A percentile compares a stretch with the other conserved stretches of the same genome.
Conservation (phyloP, 2,888 invertebrate genomes). For the Drosophila merina region DNA sequence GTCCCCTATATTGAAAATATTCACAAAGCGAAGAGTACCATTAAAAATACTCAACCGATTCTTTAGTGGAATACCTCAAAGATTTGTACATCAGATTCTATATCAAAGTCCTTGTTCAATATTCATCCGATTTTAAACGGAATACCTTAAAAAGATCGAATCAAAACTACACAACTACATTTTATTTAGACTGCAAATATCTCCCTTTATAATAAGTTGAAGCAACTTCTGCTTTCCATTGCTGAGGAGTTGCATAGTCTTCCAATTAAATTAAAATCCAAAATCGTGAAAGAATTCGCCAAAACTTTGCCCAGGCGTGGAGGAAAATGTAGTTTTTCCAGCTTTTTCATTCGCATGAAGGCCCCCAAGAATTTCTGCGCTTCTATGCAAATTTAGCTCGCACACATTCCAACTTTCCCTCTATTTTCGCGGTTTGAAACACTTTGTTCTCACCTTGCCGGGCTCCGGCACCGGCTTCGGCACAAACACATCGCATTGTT, state of each 20-base stretch:
- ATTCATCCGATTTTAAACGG: too few relatives aligned
- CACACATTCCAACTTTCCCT: slow-evolving; percentile 30
- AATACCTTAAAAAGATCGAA: too few relatives aligned
- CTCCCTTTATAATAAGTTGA: too few relatives aligned
- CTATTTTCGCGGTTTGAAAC: slow-evolving; percentile 60
- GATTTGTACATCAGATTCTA: too few relatives aligned
- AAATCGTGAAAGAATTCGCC: slow-evolving; percentile 1
- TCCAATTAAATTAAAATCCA: not conserved
- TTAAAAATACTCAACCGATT: too few relatives aligned
- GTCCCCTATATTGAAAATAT: too few relatives aligned
- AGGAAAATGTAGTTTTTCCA: not conserved
- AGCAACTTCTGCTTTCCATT: too few relatives aligned
- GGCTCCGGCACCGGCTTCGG: slow-evolving; percentile 42
- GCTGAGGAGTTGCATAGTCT: not conserved
- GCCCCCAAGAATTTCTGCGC: not conserved
- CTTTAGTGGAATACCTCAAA: too few relatives aligned
- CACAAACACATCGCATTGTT: slow-evolving; percentile 48
- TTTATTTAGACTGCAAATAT: too few relatives aligned
- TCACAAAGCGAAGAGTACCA: too few relatives aligned
- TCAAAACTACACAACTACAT: too few relatives aligned
- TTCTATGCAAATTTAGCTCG: slow-evolving; percentile 39
- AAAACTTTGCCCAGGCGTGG: not conserved
- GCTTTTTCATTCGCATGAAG: not conserved
- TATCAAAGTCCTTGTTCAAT: too few relatives aligned
- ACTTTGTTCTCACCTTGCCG: slow-evolving; percentile 72